Evolutionary conservation across 2,888 invertebrate species (phyloP).

Genomic region (Bruchidius siliquastri): DNA sequence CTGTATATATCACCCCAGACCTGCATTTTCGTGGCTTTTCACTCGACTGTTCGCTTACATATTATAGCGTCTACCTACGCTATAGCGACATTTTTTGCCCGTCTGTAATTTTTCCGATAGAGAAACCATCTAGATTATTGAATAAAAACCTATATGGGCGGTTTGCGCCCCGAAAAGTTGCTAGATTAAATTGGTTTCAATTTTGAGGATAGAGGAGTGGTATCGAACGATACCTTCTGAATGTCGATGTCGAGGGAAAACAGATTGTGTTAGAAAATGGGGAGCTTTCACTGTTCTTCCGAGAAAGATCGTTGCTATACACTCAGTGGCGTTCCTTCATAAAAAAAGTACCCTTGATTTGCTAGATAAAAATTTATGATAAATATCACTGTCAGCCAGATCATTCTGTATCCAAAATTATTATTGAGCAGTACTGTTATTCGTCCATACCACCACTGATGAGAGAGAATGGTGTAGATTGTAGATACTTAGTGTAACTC

Average conservation of each 20-base stretch:
- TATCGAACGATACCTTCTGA: background rate
- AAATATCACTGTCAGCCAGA: no score
- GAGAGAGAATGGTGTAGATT: no score
- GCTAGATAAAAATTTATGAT: no score
- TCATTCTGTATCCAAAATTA: no score
- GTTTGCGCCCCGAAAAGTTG: background rate
- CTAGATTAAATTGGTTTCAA: background rate
- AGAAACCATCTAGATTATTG: background rate
- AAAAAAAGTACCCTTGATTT: no score
- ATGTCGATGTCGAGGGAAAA: background rate
- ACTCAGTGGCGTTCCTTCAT: no score
- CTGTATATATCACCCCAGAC: background rate
- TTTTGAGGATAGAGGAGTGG: background rate
- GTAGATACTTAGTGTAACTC: no score
- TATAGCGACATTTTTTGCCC: background rate
- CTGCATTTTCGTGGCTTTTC: background rate
- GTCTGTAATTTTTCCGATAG: background rate
- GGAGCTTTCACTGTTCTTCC: background rate
- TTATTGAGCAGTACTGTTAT: no score
- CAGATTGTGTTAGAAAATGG: background rate
- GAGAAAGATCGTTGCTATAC: background rate
- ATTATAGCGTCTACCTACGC: background rate
- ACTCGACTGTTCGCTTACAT: background rate
- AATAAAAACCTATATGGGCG: background rate
- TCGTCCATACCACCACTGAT: no score